Evolutionary conservation across 2,888 invertebrate genomes (phyloP).

Genomic region (Vanessa cardui): DNA sequence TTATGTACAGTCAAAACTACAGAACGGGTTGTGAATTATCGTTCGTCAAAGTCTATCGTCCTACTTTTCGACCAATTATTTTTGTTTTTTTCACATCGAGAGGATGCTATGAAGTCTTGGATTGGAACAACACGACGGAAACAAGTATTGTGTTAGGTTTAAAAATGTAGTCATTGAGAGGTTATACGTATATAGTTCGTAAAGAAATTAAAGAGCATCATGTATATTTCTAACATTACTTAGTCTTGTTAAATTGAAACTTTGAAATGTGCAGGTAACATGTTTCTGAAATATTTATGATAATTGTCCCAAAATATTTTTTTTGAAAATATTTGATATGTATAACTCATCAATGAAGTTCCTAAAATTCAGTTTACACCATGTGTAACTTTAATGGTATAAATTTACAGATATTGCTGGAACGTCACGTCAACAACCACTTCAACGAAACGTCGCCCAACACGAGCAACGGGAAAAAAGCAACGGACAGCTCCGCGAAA

Average conservation of each 20-base stretch:
- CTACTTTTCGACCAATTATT: conserved; percentile 40
- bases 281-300: background rate
- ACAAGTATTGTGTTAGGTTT: conserved; percentile 50
- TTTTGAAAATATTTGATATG: background rate
- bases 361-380: background rate
- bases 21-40: conserved; percentile 13
- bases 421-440: conserved; percentile 96
- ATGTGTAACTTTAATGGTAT: conserved; percentile 15
- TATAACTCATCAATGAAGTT: background rate
- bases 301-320: background rate
- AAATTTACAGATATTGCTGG: conserved; percentile 87
- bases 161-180: conserved; percentile 29
- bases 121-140: conserved; percentile 40
- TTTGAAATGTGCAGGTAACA: background rate
- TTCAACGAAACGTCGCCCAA: conserved; percentile 86
- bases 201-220: no score
- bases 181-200: no score
- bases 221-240: no score
- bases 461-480: conserved; percentile 85
- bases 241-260: no score
- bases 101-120: conserved; percentile 31
- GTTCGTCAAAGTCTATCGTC: conserved; percentile 11
- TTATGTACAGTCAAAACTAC: conserved; percentile 14
- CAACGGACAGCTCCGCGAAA: conserved; percentile 88
- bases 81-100: conserved; percentile 38